phyloP scores from a whole-genome alignment of 2,113 vertebrate genomes.

The Tupaia tana region DNA sequence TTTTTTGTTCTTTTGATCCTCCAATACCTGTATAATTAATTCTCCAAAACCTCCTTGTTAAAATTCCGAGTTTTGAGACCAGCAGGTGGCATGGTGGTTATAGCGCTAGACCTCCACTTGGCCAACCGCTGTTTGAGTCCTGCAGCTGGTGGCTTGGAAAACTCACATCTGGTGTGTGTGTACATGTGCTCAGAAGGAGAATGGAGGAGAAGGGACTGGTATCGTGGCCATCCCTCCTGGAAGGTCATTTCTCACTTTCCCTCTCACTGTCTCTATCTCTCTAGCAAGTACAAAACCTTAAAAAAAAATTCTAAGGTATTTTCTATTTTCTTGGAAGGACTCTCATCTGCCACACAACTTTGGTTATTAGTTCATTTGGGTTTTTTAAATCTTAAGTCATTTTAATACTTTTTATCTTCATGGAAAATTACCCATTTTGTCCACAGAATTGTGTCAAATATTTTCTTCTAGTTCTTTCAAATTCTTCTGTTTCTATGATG shows the following conservation, averaged over 20 bases:
- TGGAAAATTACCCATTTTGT: neutral
- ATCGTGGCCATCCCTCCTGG: too few relatives aligned
- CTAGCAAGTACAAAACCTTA: too few relatives aligned
- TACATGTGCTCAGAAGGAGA: too few relatives aligned
- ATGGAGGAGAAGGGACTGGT: too few relatives aligned
- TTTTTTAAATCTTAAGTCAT: neutral
- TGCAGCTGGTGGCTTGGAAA: too few relatives aligned
- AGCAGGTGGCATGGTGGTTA: too few relatives aligned
- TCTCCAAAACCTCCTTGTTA: neutral
- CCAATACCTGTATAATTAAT: neutral
- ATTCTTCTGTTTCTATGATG: neutral
- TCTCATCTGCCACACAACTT: neutral
- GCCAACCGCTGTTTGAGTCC: too few relatives aligned
- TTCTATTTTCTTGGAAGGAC: slow-evolving; percentile 16
- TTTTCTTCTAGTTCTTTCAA: slow-evolving; percentile 44
- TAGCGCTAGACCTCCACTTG: too few relatives aligned
- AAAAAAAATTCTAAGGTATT: neutral
- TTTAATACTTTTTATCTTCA: neutral
- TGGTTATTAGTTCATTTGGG: neutral
- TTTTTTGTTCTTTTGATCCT: slow-evolving; percentile 6
- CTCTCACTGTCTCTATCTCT: too few relatives aligned
- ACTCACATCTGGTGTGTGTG: too few relatives aligned
- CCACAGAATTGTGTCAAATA: neutral
- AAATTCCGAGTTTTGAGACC: neutral
- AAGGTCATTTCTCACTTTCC: too few relatives aligned